phyloP scores from a whole-genome alignment of 2,113 vertebrate species.

The Passer montanus region DNA sequence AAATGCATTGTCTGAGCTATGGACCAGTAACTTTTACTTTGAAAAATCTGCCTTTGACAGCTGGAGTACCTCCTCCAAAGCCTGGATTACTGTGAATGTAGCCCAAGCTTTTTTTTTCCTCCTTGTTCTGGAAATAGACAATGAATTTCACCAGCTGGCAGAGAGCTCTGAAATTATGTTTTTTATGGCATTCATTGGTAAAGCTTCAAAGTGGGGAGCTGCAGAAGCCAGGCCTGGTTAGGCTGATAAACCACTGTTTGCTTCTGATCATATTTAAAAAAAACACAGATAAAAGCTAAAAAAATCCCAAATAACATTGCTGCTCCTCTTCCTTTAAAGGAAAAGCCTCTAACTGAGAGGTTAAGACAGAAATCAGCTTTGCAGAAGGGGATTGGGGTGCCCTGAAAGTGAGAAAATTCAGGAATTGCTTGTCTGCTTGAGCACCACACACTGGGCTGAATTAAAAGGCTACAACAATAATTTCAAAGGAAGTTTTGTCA shows the following conservation, averaged over 20 bases:
- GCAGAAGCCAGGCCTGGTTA: not conserved
- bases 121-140: not conserved
- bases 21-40: not conserved
- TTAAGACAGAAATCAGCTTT: not conserved
- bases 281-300: not conserved
- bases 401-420: not conserved
- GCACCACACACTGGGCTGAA: not conserved
- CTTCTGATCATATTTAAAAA: not conserved
- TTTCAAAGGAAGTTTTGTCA: not conserved
- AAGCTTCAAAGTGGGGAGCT: not conserved
- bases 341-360: not conserved
- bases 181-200: not conserved
- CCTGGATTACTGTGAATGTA: not conserved
- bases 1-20: not conserved
- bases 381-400: not conserved
- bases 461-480: not conserved
- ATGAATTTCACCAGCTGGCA: not conserved
- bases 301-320: not conserved
- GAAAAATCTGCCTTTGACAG: not conserved
- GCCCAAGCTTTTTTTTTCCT: not conserved
- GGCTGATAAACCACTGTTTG: not conserved
- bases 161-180: not conserved
- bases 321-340: not conserved
- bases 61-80: not conserved
- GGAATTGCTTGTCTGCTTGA: not conserved